Percentiles rank a stretch among this genome's conserved stretches.
These are phyloP conservation scores for Drosophila longiperda DNA, from an alignment of 2,888 invertebrate genomes.

Conservation along the genomic window DNA sequence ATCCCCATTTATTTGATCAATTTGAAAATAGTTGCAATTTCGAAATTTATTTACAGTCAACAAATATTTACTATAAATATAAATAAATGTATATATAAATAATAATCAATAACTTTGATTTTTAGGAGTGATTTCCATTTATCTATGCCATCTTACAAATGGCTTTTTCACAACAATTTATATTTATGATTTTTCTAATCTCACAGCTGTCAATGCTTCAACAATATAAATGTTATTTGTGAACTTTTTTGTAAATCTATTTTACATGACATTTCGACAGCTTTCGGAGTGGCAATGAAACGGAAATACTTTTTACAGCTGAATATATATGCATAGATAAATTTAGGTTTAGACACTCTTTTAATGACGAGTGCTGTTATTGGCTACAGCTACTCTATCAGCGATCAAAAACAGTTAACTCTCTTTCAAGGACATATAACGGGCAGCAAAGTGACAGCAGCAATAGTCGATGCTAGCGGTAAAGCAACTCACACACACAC, in stretches of 20 bases:
- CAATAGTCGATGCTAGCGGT: conserved; percentile 58
- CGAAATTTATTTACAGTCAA: conserved; percentile 4
- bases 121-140: conserved; percentile 1
- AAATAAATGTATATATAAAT: background rate
- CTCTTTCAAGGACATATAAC: conserved; percentile 75
- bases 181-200: conserved; percentile 14
- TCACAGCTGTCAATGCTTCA: conserved; percentile 37
- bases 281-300: conserved; percentile 14
- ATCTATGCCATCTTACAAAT: conserved; percentile 5
- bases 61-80: background rate
- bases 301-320: background rate
- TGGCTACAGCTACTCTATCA: conserved; percentile 18
- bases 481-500: conserved; percentile 52
- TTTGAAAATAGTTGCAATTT: conserved; percentile 36
- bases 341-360: too few relatives aligned
- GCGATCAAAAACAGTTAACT: conserved; percentile 65
- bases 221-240: conserved; percentile 51
- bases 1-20: conserved; percentile 63
- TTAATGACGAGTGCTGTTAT: background rate
- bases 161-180: background rate
- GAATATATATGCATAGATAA: background rate
- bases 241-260: conserved; percentile 24
- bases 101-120: background rate
- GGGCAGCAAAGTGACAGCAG: conserved; percentile 61
- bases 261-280: conserved; percentile 34